Base-by-base conservation (phyloP, 2,113 vertebrate species). In the Brachyistius frenatus region DNA sequence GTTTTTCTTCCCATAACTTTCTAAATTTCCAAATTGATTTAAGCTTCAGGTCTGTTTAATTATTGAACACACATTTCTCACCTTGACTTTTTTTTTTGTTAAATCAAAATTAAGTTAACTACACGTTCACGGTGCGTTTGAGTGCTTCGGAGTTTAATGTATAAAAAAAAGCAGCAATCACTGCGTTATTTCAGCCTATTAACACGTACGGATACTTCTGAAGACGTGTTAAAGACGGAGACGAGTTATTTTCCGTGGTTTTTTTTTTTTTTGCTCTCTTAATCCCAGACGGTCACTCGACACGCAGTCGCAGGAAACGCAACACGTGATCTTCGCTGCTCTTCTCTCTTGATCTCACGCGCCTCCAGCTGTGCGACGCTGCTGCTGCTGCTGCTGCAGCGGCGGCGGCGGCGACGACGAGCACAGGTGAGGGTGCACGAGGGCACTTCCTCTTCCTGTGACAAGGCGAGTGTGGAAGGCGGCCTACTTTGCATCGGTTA, bases 401-500 rank as follows among this genome's bases (percentile, higher is more conserved):
- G 23, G 75, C 86, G 23, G 62, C 76, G 0, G 53, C 81, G 62
- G 73, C 74, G 66, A 81, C 81, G 30, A 49, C 73, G 57, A 73
- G 78, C 83, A 68, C 82, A 89, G 91, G 92, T 88, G 88, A 86
- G 82, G 80, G 56, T 66, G 53, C 78, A 54, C 81, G 55, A 15
- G 73, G 80, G 83, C 80, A 80, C 90, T 91, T 94, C 92, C 90
- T 87, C 85, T 91, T 92, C 92, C 91, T 92, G 82, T 89, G 74
- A 81, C 82, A 90, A 23, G 23, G 87, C 91, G 86, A 79, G 86
- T 44, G 23, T 23, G 23, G 52, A 86, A 85, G 57, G 78, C 85
- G 93, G 86, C 94, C 93, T 94, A 93, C 88, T 93, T 94, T 91
- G 78, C 46, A 66, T 78, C 56, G 37, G 70, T 70, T 86, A 66